These are phyloP conservation scores for Saccopteryx leptura DNA, from an alignment of 2,113 vertebrate genomes.

Conservation along the genomic window DNA sequence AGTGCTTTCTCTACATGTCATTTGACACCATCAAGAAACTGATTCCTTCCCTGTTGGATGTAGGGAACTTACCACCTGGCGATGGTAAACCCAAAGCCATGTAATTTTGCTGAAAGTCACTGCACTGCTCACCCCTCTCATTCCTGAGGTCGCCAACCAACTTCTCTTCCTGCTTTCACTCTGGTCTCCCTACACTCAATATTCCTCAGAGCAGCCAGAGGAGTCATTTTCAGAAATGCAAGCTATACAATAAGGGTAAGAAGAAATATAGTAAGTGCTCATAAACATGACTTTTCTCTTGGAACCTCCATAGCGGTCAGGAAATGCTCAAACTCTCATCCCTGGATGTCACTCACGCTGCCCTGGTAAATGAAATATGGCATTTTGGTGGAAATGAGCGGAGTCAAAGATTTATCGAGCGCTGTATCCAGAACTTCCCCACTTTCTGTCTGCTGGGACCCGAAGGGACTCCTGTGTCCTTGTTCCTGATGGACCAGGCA, in stretches of 20 bases:
- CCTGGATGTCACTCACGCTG: constrained; percentile 50
- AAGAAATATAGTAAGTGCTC: neutral
- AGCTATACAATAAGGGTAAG: neutral
- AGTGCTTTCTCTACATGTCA: neutral
- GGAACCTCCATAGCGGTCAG: constrained; percentile 17
- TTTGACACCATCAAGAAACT: neutral
- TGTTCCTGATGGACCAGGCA: constrained; percentile 66
- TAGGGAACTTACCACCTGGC: neutral
- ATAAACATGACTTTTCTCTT: neutral
- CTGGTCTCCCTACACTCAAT: neutral
- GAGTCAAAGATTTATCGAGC: constrained; percentile 37
- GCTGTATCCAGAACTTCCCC: constrained; percentile 68
- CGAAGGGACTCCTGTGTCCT: constrained; percentile 34
- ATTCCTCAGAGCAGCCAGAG: neutral
- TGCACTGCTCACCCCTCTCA: accelerated
- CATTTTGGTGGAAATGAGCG: constrained; percentile 66
- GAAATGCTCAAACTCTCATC: constrained; percentile 12
- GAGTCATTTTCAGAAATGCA: neutral
- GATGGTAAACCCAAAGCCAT: constrained; percentile 36
- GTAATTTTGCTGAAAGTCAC: constrained; percentile 46
- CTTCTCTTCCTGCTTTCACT: neutral
- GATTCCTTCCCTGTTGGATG: constrained; percentile 17
- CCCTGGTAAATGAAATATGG: constrained; percentile 69
- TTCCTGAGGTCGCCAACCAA: accelerated
- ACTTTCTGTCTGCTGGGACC: constrained; percentile 53